Conservation (phyloP, 2,113 vertebrate genomes). For the Heliornis fulica region DNA sequence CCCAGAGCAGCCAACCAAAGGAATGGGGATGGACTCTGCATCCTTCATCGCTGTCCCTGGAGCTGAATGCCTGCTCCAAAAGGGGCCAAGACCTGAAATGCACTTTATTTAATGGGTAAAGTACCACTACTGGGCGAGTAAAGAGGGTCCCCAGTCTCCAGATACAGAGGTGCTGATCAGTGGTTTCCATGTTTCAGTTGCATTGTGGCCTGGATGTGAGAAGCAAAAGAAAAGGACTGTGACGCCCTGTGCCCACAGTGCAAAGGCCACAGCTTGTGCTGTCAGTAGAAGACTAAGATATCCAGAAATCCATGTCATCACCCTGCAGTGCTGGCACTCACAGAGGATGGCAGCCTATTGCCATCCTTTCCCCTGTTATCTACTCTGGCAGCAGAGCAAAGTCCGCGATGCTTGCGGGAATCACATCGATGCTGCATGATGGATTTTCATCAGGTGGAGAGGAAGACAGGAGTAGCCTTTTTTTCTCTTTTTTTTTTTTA, state of each 20-base stretch:
- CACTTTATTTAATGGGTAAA: neutral
- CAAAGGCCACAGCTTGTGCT: neutral
- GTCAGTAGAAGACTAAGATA: neutral
- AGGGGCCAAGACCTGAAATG: neutral
- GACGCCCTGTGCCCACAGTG: neutral
- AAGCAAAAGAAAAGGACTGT: neutral
- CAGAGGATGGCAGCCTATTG: neutral
- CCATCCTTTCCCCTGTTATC: neutral
- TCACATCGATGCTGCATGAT: neutral
- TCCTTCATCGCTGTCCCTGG: fast-evolving
- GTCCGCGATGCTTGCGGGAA: neutral
- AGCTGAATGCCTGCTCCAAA: neutral
- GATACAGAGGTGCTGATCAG: neutral
- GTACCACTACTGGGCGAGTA: neutral
- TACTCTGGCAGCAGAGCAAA: neutral
- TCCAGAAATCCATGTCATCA: neutral
- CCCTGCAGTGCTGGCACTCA: neutral
- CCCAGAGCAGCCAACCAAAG: neutral
- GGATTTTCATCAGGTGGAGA: neutral
- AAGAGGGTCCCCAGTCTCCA: neutral
- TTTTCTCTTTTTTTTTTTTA: neutral
- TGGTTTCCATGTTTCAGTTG: neutral
- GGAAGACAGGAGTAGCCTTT: fast-evolving
- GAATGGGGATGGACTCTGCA: neutral
- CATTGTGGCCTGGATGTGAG: neutral